Conservation (phyloP, 2,888 invertebrate genomes). For the Hydriomena furcata region DNA sequence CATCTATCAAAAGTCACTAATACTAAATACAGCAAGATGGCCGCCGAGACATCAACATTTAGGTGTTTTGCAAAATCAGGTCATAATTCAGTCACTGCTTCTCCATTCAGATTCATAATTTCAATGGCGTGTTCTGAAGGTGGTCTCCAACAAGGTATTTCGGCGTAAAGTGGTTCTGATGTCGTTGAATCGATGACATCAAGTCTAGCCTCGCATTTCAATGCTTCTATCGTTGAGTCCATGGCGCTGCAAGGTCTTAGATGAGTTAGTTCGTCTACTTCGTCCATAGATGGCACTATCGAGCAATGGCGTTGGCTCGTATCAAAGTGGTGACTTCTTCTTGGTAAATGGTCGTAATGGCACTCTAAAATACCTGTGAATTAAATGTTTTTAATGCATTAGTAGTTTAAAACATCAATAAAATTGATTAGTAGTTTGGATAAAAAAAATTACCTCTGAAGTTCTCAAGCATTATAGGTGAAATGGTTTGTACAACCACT, state of each 20-base stretch:
- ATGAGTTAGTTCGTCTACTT: conserved; percentile 53
- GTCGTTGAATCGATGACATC: conserved; percentile 69
- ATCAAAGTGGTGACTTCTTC: conserved; percentile 66
- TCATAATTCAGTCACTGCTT: conserved; percentile 81
- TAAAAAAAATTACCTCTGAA: conserved; percentile 70
- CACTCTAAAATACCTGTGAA: conserved; percentile 80
- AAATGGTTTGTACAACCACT: conserved; percentile 75
- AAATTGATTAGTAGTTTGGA: too few relatives aligned
- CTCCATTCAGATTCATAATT: conserved; percentile 71
- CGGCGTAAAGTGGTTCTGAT: conserved; percentile 86
- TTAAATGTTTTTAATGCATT: background rate
- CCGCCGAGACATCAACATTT: background rate
- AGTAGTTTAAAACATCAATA: too few relatives aligned
- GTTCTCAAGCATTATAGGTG: conserved; percentile 83
- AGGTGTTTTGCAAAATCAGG: conserved; percentile 24
- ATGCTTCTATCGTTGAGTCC: conserved; percentile 70
- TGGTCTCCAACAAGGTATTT: conserved; percentile 84
- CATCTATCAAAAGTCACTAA: conserved; percentile 47
- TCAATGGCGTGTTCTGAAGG: conserved; percentile 76
- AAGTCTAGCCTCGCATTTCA: conserved; percentile 73
- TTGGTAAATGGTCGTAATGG: conserved; percentile 85
- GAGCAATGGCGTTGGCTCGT: conserved; percentile 53
- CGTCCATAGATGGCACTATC: conserved; percentile 64
- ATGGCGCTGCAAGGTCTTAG: conserved; percentile 58
- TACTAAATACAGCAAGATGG: conserved; percentile 32